These are phyloP conservation scores for Enteromius unitaeniatus DNA, from an alignment of 2,797 vertebrate genomes.

Conservation along the genomic window DNA sequence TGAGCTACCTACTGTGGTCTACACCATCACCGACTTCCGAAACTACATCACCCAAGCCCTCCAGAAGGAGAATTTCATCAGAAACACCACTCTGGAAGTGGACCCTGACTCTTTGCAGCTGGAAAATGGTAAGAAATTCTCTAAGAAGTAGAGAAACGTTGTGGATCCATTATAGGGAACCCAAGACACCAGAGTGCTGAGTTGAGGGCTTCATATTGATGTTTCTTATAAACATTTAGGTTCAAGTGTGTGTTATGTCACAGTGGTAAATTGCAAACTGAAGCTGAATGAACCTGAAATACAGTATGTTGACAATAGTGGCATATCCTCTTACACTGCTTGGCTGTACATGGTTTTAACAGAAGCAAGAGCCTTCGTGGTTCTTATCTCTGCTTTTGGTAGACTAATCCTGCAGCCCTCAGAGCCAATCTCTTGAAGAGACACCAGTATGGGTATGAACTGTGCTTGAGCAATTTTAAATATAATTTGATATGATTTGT, in stretches of 20 bases:
- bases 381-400: constrained; percentile 47
- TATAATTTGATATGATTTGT: constrained; percentile 41
- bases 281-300: constrained; percentile 12
- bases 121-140: constrained; percentile 77
- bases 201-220: background rate
- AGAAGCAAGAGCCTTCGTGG: constrained; percentile 9
- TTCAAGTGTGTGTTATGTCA: constrained; percentile 2
- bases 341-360: background rate
- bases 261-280: constrained; percentile 17
- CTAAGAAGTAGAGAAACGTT: background rate
- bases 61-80: constrained; percentile 82
- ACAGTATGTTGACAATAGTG: background rate
- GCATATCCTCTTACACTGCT: constrained; percentile 13
- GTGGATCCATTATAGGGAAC: constrained; percentile 8
- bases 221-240: constrained; percentile 27
- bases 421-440: constrained; percentile 12
- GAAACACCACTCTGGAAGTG: constrained; percentile 80
- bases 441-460: background rate
- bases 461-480: background rate
- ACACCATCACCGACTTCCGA: constrained; percentile 89
- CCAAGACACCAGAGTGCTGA: constrained; percentile 21
- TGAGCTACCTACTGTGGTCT: constrained; percentile 87
- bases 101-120: constrained; percentile 78
- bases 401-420: background rate
- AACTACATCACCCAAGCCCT: constrained; percentile 89